Evolutionary conservation across 2,888 invertebrate genomes (phyloP).

Genomic region (Amblyteles armatorius): DNA sequence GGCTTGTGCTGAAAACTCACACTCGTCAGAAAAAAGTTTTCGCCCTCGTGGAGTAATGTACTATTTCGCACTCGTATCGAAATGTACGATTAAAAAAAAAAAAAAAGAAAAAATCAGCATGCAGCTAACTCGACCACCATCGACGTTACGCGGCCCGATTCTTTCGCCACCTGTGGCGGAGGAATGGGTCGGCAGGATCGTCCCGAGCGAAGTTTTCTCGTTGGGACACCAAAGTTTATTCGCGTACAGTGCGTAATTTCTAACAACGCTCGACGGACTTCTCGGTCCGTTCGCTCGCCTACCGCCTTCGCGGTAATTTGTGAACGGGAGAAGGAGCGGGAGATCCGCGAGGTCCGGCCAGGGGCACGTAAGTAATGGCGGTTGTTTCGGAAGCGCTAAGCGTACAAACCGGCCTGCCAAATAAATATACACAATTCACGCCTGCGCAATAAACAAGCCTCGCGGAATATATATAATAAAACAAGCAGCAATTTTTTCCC

Average conservation of each 20-base stretch:
- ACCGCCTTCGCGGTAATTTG: conserved; percentile 37
- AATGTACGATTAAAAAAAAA: not conserved
- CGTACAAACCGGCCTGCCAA: conserved; percentile 72
- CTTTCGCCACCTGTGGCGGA: conserved; percentile 14
- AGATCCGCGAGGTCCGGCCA: conserved; percentile 57
- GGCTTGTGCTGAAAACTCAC: no score
- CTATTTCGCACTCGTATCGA: no score
- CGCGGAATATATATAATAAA: conserved; percentile 68
- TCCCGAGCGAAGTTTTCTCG: conserved; percentile 21
- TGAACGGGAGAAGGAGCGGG: conserved; percentile 32
- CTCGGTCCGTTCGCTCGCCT: conserved; percentile 42
- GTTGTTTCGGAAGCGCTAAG: conserved; percentile 74
- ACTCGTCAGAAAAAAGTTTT: no score
- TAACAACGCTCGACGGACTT: conserved; percentile 65
- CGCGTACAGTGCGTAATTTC: conserved; percentile 67
- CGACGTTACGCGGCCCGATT: not conserved
- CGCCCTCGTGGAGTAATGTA: no score
- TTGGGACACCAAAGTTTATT: conserved; percentile 52
- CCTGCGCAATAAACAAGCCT: conserved; percentile 74
- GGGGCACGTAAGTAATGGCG: conserved; percentile 71
- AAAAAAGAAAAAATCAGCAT: not conserved
- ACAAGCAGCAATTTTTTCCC: conserved; percentile 70
- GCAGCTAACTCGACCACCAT: conserved; percentile 19
- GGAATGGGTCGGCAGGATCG: not conserved
- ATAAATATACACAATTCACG: conserved; percentile 75